Conservation (phyloP, 2,888 invertebrate genomes). For the Lymantria monacha region DNA sequence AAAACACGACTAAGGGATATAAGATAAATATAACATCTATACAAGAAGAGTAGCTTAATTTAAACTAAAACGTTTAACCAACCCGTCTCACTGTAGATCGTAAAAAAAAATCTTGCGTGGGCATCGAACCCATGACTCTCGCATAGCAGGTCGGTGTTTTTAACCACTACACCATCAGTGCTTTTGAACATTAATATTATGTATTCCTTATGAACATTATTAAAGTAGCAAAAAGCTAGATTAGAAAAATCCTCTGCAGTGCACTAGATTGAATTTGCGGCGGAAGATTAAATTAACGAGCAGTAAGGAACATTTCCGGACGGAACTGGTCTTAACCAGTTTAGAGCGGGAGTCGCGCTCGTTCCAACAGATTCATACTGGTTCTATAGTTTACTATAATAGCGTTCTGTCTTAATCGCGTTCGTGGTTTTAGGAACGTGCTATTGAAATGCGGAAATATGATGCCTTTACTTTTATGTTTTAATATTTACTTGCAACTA, state of each 20-base stretch:
- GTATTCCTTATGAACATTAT: conserved; percentile 19
- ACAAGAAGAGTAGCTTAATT: too few species aligned
- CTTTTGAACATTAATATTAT: too few species aligned
- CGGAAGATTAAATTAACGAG: conserved; percentile 69
- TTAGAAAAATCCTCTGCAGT: conserved; percentile 25
- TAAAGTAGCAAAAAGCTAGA: conserved; percentile 21
- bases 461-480: conserved; percentile 33
- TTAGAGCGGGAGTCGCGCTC: conserved; percentile 48
- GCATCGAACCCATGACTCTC: too few species aligned
- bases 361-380: conserved; percentile 27
- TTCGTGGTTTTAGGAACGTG: conserved; percentile 53
- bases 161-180: too few species aligned
- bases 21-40: too few species aligned
- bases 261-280: conserved; percentile 61
- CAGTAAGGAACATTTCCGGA: conserved; percentile 53
- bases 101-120: too few species aligned
- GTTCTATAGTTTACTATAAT: conserved; percentile 51
- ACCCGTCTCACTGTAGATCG: too few species aligned
- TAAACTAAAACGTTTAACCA: too few species aligned
- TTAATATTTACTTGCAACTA: conserved; percentile 32
- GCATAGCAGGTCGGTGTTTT: too few species aligned
- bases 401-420: conserved; percentile 56
- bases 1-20: too few species aligned
- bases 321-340: conserved; percentile 57
- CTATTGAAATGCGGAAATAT: conserved; percentile 44